Evolutionary conservation across 2,888 invertebrate species (phyloP).

Genomic region (Autographa pulchrina): DNA sequence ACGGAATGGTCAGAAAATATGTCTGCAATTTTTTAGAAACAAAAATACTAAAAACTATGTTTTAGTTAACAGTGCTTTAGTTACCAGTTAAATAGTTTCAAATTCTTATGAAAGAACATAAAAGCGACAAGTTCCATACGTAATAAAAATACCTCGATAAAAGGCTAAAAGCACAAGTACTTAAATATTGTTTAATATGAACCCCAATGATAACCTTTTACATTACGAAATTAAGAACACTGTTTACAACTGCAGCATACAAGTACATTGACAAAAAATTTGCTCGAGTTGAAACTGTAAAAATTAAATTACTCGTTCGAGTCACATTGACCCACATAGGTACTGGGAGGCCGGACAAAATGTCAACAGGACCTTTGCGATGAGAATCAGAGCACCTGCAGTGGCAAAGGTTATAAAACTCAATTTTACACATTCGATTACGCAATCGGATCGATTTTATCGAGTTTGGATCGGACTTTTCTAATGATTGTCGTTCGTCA

Average conservation of each 20-base stretch:
- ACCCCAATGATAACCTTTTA: conserved; percentile 1
- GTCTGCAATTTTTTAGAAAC: no score
- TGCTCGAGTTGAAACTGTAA: conserved; percentile 42
- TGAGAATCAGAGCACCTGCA: conserved; percentile 79
- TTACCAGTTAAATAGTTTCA: no score
- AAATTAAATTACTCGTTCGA: conserved; percentile 37
- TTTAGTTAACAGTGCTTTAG: no score
- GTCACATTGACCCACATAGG: conserved; percentile 80
- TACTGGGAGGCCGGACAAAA: conserved; percentile 77
- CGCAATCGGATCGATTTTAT: conserved; percentile 39
- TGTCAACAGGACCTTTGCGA: conserved; percentile 85
- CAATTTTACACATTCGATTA: conserved; percentile 48
- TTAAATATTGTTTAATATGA: background rate
- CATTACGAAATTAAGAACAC: background rate
- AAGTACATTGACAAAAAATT: conserved; percentile 21
- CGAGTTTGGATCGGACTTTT: conserved; percentile 15
- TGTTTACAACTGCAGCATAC: background rate
- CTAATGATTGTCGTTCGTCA: background rate
- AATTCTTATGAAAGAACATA: no score
- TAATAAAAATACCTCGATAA: background rate
- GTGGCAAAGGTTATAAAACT: conserved; percentile 62
- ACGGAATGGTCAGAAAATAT: no score
- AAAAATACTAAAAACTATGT: no score
- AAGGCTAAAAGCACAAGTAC: background rate
- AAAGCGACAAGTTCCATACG: no score